Base-by-base conservation (phyloP, 2,113 vertebrate genomes). In the Tursiops truncatus region DNA sequence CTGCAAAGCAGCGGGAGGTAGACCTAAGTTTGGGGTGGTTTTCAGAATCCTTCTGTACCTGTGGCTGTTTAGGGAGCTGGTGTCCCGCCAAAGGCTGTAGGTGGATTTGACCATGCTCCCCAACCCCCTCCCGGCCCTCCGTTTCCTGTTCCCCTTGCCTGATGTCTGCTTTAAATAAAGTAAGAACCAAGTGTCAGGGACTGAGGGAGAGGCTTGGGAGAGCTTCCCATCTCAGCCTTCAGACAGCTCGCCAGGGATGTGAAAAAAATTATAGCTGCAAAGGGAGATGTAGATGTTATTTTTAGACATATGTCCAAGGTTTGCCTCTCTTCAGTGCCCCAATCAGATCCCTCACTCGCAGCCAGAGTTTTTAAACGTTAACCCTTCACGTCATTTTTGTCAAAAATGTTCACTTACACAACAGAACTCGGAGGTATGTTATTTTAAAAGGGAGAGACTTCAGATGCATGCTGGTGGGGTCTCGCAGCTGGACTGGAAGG, bases 361-460 rank as follows among this genome's bases (percentile, higher is more conserved):
- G 97, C 95, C 2, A 26, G 76, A 0, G 0, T 10, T 1, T 83
- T 10, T 36, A 91, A 44, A 80, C 74, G 86, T 71, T 84, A 80
- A 93, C 65, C 92, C 67, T 96, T 90, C 94, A 44, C 77, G 82
- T 96, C 77, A 83, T 96, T 98, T 97, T 96, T 56, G 89, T 80
- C 63, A 74, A 79, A 94, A 97, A 70, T 67, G 94, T 93, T 96
- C 94, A 96, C 94, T 97, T 87, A 98, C 36, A 18, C 67, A 93
- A 84, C 74, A 74, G 76, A 36, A 97, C 73, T 41, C 60, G 5
- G 33, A 83, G 85, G 65, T 83, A 33, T 33, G 77, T 94, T 95
- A 70, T 56, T 50, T 62, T 0, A 17, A 97, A n/a, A 97, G 97
- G 6, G 2, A 53, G 63, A 33, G 50, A 70, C 96, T 79, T 47